Conservation (phyloP, 2,113 vertebrate genomes). For the Neodontobutis hainanensis region DNA sequence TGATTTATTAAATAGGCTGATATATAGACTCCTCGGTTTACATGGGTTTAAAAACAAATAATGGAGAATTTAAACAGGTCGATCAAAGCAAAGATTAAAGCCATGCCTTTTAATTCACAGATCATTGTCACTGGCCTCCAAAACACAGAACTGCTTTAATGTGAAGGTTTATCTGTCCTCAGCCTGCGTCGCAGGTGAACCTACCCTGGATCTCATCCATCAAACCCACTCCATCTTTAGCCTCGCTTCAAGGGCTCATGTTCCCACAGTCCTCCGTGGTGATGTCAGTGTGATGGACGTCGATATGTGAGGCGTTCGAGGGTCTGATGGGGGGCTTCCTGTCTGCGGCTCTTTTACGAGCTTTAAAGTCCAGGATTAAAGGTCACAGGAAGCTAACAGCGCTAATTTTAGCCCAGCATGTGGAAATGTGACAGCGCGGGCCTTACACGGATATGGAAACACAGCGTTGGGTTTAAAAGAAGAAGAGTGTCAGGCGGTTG, state of each 20-base stretch:
- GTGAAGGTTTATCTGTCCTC: too few relatives aligned
- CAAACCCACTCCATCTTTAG: constrained; percentile 28
- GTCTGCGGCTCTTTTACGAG: constrained; percentile 38
- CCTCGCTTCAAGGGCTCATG: constrained; percentile 29
- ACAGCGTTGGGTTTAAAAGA: background rate
- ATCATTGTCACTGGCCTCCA: too few relatives aligned
- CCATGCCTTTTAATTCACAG: too few relatives aligned
- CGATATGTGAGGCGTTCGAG: constrained; percentile 38
- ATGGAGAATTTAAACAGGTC: too few relatives aligned
- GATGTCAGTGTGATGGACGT: constrained; percentile 52
- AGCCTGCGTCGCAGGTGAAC: background rate
- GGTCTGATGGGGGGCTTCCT: constrained; percentile 47
- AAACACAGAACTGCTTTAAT: too few relatives aligned
- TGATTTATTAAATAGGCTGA: too few relatives aligned
- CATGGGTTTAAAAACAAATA: too few relatives aligned
- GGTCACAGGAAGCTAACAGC: constrained; percentile 65
- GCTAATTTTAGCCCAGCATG: constrained; percentile 66
- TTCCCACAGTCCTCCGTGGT: constrained; percentile 33
- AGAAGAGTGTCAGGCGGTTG: too few relatives aligned
- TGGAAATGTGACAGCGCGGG: constrained; percentile 32
- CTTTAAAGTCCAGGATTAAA: constrained; percentile 62
- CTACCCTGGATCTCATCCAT: constrained; percentile 28
- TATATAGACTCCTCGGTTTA: too few relatives aligned
- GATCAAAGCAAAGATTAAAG: too few relatives aligned
- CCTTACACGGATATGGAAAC: constrained; percentile 48